phyloP scores from a whole-genome alignment of 2,888 invertebrate genomes.

The Entomobrya proxima region DNA sequence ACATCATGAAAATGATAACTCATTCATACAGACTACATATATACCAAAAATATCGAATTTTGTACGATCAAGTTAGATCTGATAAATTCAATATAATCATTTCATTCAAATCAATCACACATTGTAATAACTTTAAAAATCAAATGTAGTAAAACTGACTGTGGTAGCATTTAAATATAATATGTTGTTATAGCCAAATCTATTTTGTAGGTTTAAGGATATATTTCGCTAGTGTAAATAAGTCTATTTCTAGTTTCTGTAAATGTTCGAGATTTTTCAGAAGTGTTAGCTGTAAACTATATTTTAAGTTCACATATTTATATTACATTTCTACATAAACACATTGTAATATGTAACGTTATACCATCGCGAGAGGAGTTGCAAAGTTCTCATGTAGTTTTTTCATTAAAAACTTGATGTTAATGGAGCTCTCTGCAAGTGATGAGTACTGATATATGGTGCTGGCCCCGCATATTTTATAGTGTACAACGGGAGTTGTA shows the following conservation, averaged over 20 bases:
- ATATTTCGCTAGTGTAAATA: too few relatives aligned
- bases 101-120: neutral
- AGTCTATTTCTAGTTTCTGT: too few relatives aligned
- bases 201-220: neutral
- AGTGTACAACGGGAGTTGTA: slow-evolving; percentile 47
- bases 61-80: neutral
- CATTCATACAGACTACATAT: slow-evolving; percentile 31
- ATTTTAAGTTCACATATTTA: neutral
- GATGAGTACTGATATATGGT: slow-evolving; percentile 67
- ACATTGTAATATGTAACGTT: slow-evolving; percentile 42
- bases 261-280: neutral
- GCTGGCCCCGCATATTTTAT: slow-evolving; percentile 60
- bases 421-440: slow-evolving; percentile 16
- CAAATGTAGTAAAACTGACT: slow-evolving; percentile 48
- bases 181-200: neutral
- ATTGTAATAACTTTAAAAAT: slow-evolving; percentile 7
- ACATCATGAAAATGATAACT: neutral
- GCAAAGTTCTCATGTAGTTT: slow-evolving; percentile 18
- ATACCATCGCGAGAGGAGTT: slow-evolving; percentile 49
- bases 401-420: neutral
- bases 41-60: slow-evolving; percentile 19
- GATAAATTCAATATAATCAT: neutral
- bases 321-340: neutral
- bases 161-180: slow-evolving; percentile 58
- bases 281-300: neutral